phyloP scores from a whole-genome alignment of 2,797 vertebrate genomes.

The Intellagama lesueurii region DNA sequence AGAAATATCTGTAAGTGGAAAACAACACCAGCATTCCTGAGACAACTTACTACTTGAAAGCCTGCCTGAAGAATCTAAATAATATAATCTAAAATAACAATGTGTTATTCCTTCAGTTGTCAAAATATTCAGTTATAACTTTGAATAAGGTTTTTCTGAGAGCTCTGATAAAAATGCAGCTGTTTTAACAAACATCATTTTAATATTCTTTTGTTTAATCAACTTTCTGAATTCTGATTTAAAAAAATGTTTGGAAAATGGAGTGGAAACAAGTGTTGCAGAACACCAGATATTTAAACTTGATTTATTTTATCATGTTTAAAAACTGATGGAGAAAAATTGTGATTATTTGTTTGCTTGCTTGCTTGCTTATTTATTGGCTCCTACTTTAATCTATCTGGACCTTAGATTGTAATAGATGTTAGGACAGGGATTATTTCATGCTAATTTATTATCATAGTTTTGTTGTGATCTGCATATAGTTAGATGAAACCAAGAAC shows the following conservation, averaged over 20 bases:
- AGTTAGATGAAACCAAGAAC: no score
- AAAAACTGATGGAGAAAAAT: not conserved
- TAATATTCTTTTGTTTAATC: conserved; percentile 35
- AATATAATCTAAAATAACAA: not conserved
- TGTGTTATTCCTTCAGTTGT: conserved; percentile 7
- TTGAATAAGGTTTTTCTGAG: conserved; percentile 20
- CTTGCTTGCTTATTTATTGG: not conserved
- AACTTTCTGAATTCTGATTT: conserved; percentile 19
- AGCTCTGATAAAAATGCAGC: conserved; percentile 18
- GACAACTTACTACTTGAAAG: no score
- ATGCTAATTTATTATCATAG: not conserved
- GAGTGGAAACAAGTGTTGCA: not conserved
- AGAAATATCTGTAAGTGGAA: no score
- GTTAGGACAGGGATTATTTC: not conserved
- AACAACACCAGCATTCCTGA: no score
- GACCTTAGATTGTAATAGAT: not conserved
- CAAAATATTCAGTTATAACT: conserved; percentile 45
- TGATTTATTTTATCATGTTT: not conserved
- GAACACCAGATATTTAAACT: not conserved
- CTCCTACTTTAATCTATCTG: not conserved
- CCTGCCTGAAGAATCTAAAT: no score
- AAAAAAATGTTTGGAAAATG: not conserved
- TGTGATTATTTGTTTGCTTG: not conserved
- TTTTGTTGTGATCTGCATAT: not conserved
- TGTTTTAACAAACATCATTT: conserved; percentile 23